Evolutionary conservation across 2,888 invertebrate species (phyloP), one percentile per base, ranked within the genome.

Genomic region (Xestia xanthographa): DNA sequence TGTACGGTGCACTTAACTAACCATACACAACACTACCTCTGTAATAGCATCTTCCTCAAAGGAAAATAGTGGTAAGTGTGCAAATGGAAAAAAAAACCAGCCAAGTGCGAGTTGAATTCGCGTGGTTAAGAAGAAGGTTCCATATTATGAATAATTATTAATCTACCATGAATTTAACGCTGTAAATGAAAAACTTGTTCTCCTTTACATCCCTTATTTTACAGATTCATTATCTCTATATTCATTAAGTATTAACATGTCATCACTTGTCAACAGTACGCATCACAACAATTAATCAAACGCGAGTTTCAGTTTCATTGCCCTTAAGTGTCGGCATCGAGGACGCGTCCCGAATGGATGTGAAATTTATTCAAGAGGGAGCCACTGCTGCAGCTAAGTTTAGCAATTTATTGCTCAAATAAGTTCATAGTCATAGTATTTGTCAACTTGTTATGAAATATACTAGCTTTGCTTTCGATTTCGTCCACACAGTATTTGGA

Each of bases 361-460:
- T 78, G 82, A 89, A 90, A 92, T 90, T 69, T 92, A 92, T 92
- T 92, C 90, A 91, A 89, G 85, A 86, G 87, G 77, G 81, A 45
- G 84, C 87, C 85, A 87, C 87, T 84, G 79, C 17, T 65, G 43
- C 43, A 17, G n/a, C 43, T 87, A 90, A 90, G 81, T 90, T 90
- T 77, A 66, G 82, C 83, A 87, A 91, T 91, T 91, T 90, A 90
- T 90, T 85, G 87, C 82, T 76, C 29, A 68, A 29, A 58, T 80
- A 77, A 34, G 3, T 34, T 3, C 83, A 83, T n/a, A 22, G 41
- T 45, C 34, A 34, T 4, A 3, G 48, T 53, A 22, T 26, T 56
- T 26, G 56, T 8, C 6, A 26, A 56, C 17, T 56, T 14, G 26
- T 26, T 5, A 26, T 26, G 6, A 14, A 56, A 56, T n/a, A 53